Base-by-base conservation (phyloP, 1,140 invertebrate species). In the Whitmania pigra region DNA sequence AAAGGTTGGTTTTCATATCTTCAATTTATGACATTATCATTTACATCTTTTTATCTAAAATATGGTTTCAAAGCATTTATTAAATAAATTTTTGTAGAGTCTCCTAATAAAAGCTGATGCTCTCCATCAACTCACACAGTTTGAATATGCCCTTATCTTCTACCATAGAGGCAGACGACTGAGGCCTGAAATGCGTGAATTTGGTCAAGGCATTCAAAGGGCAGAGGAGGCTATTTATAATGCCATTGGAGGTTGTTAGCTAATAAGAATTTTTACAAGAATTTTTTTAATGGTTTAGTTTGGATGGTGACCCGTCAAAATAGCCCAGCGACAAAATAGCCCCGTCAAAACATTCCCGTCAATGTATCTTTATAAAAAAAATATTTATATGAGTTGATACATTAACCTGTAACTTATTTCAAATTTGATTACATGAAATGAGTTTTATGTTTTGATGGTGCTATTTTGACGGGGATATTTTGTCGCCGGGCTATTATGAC, bases 221-320 rank as follows among this genome's bases (percentile, higher is more conserved):
- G 90, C 90, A 0, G 89, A 93, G 81, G 91, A 95, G 80, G 93
- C 93, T 5, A 96, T 97, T 74, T 88, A 92, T 81, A 94, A 93
- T 78, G 90, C 92, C 13, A 90, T 96, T 67, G 91, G 92, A 76
- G 80, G 87, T 70, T n/a, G 27, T 36, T 68, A 31, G 15, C 43
- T 49, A 0, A 5, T 49, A 4, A 49, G 43, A 49, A 49, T 5
- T 36, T 3, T 36, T 36, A 36, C 31, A 36, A 36, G 40, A 15
- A 49, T 49, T 49, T 11, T 15, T 49, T 17, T 15, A 49, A 49
- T 15, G 9, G 15, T 49, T 49, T 49, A 49, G 13, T n/a, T n/a
- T n/a, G n/a, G n/a, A n/a, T n/a, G n/a, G n/a, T n/a, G n/a, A n/a
- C n/a, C n/a, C n/a, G n/a, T n/a, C n/a, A n/a, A n/a, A n/a, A n/a